Evolutionary conservation across 1,140 invertebrate genomes (phyloP), one percentile per base, ranked within the genome.

Genomic region (Euwallacea fornicatus): DNA sequence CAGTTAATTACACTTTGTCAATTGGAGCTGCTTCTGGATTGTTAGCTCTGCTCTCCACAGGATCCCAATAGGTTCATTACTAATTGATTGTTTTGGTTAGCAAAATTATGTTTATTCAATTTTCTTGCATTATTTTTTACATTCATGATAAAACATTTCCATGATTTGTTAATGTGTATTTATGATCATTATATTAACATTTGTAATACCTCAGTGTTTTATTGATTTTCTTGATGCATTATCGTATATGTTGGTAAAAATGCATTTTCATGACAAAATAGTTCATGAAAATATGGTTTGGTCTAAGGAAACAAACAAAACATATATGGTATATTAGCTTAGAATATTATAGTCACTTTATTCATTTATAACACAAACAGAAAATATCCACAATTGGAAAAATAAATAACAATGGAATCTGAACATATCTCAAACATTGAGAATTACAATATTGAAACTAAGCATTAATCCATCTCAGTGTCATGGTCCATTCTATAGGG

Each of bases 1-100:
- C 92, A 75, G 88, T 98, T 84, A 99, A 98, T 81, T 98, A 98
- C 81, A 87, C 95, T 69, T 83, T 97, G 16, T 97, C 96, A 11
- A 91, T 98, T 70, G 89, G 91, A 54, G 84, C 87, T 15, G 92
- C 94, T 9, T 91, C 93, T 72, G 95, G 94, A 72, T 82, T 97
- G 3, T 82, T 97, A 72, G 95, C 95, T 59, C 86, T 98, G n/a
- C 86, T 97, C 62, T 97, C 95, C 0, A 98, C 95, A 42, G 94
- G 95, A 77, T 78, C 80, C 47, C 78, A 82, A 60, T 81, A 81
- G 75, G 67, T 55, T 58, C 2, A 33, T 33, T 33, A 33, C 21
- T 2, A 3, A 3, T 50, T 11, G 13, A 50, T 50, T 50, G 46
- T 50, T 50, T 50, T 13, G 13, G 9, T 50, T 50, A 50, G 13